A percentile compares a stretch with the other conserved stretches of the same genome.
These are phyloP conservation scores for Chesias legatella DNA, from an alignment of 2,888 invertebrate genomes.

Conservation along the genomic window DNA sequence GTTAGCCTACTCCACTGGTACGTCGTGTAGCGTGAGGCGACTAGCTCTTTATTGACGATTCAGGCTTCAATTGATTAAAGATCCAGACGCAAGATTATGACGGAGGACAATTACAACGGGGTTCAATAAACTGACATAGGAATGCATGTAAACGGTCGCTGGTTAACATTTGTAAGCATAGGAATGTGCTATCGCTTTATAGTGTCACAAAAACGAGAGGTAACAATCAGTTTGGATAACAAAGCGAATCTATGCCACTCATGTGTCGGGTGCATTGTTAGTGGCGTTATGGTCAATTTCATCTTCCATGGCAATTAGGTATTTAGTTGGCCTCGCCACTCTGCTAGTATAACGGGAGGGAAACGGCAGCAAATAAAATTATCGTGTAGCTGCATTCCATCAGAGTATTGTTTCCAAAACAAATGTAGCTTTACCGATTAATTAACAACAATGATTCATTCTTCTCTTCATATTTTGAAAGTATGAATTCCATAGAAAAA, in stretches of 20 bases:
- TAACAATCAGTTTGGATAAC: constrained; percentile 17
- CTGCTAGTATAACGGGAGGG: no score
- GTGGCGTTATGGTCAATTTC: constrained; percentile 25
- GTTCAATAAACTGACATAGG: constrained; percentile 20
- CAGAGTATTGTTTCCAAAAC: no score
- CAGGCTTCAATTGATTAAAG: constrained; percentile 24
- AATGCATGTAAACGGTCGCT: constrained; percentile 8
- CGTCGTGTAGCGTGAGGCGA: constrained; percentile 1
- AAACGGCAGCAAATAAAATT: no score
- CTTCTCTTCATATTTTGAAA: no score
- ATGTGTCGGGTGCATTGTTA: constrained; percentile 8
- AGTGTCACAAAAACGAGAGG: constrained; percentile 7
- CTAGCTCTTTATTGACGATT: constrained; percentile 10
- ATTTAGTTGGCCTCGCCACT: no score
- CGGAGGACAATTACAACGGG: constrained; percentile 11
- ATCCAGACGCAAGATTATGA: constrained; percentile 27
- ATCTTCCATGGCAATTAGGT: constrained; percentile 17
- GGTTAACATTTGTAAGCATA: constrained; percentile 11
- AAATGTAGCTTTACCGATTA: no score
- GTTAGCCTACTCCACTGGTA: constrained; percentile 9
- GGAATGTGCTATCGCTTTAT: constrained; percentile 7
- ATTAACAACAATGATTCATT: no score
- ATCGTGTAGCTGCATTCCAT: no score
- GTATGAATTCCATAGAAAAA: no score
- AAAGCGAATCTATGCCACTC: constrained; percentile 11